phyloP scores from a whole-genome alignment of 2,113 vertebrate genomes.

The Phylloscopus trochilus region DNA sequence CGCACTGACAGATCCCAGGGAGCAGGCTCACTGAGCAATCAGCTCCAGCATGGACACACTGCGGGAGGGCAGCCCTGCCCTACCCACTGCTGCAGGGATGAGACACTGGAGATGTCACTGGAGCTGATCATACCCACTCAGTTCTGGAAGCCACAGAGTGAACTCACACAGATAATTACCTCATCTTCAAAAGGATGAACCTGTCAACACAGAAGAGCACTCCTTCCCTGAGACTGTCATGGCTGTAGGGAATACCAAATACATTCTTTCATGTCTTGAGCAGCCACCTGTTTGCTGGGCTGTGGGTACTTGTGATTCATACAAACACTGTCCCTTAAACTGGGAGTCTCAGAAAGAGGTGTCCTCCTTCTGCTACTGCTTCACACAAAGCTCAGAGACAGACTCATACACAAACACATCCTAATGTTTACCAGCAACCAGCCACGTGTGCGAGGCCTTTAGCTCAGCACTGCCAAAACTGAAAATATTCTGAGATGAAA shows the following conservation, averaged over 20 bases:
- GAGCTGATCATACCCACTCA: neutral
- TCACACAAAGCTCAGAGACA: neutral
- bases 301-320: neutral
- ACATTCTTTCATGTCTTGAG: neutral
- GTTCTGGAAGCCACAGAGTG: conserved; percentile 13
- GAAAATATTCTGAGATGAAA: neutral
- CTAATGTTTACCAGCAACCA: neutral
- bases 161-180: conserved; percentile 54
- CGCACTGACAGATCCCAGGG: neutral
- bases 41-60: neutral
- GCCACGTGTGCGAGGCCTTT: neutral
- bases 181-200: conserved; percentile 54
- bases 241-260: neutral
- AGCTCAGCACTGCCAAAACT: neutral
- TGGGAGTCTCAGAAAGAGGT: neutral
- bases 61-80: neutral
- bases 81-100: neutral
- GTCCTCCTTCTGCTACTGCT: neutral
- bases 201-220: conserved; percentile 7
- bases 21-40: conserved; percentile 24
- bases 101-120: neutral
- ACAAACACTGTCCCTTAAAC: neutral
- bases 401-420: fast-evolving
- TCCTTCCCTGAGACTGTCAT: conserved; percentile 8
- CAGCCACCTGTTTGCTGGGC: neutral